These are phyloP conservation scores for Microctonus aethiopoides DNA, from an alignment of 2,888 invertebrate species.

Conservation along the genomic window DNA sequence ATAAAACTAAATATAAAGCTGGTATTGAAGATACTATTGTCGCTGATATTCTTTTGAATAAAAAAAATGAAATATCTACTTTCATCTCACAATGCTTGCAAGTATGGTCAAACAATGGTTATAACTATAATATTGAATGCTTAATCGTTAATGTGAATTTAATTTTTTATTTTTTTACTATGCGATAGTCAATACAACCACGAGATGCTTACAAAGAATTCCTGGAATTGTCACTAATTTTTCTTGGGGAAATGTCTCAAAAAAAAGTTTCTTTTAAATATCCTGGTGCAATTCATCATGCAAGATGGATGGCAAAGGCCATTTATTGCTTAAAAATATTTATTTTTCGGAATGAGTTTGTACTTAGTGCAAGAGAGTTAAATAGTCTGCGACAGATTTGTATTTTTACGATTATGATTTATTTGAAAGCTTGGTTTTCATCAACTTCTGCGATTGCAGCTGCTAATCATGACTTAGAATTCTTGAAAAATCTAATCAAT, in stretches of 20 bases:
- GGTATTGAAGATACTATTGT: slow-evolving; percentile 4
- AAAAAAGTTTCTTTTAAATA: slow-evolving; percentile 13
- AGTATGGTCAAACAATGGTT: slow-evolving; percentile 12
- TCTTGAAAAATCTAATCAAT: slow-evolving; percentile 16
- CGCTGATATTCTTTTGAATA: too few relatives aligned
- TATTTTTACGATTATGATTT: too few relatives aligned
- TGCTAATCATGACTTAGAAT: slow-evolving; percentile 28
- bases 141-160: neutral
- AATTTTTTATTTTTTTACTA: slow-evolving; percentile 16
- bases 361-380: slow-evolving; percentile 11
- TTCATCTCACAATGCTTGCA: slow-evolving; percentile 1
- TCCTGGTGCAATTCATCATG: slow-evolving; percentile 26
- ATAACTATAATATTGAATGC: neutral
- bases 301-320: slow-evolving; percentile 28
- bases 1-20: slow-evolving; percentile 10
- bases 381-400: too few relatives aligned
- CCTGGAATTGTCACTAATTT: slow-evolving; percentile 34
- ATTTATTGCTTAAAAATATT: too few relatives aligned
- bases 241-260: slow-evolving; percentile 8
- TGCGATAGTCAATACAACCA: slow-evolving; percentile 13
- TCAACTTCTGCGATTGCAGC: slow-evolving; percentile 25
- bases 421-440: too few relatives aligned
- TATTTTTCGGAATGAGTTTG: slow-evolving; percentile 29
- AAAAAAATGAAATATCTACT: too few relatives aligned
- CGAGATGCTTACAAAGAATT: slow-evolving; percentile 27